These are phyloP conservation scores for Caranx ignobilis DNA, from an alignment of 2,113 vertebrate species.

Conservation along the genomic window DNA sequence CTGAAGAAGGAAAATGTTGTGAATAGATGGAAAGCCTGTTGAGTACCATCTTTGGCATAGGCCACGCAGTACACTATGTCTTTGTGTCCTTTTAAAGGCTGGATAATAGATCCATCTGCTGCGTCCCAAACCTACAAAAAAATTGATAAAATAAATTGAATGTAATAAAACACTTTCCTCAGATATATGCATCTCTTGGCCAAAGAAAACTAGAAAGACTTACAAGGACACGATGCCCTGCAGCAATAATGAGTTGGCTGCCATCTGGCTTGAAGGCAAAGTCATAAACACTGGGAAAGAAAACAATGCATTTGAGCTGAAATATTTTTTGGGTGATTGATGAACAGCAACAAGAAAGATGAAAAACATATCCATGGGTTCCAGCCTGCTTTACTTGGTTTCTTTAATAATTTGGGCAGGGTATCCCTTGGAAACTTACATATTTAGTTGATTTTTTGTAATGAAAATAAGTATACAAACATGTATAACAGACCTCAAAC, in stretches of 20 bases:
- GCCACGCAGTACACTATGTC: conserved; percentile 97
- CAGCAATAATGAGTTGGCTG: conserved; percentile 95
- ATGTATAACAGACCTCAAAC: too few species aligned
- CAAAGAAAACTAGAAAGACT: conserved; percentile 44
- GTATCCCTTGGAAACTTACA: too few species aligned
- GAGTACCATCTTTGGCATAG: conserved; percentile 96
- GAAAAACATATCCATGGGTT: background rate
- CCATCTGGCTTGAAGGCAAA: conserved; percentile 98
- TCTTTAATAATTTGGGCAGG: background rate
- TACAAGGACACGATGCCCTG: conserved; percentile 95
- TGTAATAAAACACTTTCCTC: background rate
- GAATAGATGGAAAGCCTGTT: background rate
- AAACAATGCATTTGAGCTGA: conserved; percentile 10
- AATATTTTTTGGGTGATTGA: background rate
- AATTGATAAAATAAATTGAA: conserved; percentile 11
- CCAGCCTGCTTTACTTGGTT: background rate
- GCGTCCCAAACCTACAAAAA: conserved; percentile 92
- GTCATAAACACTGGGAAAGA: conserved; percentile 90
- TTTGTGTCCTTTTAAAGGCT: conserved; percentile 96
- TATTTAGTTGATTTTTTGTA: too few species aligned
- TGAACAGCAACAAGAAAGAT: background rate
- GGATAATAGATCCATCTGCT: conserved; percentile 93
- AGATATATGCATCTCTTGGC: background rate
- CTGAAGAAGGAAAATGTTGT: background rate
- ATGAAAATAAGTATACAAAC: too few species aligned